These are phyloP conservation scores for Podocnemis expansa DNA, from an alignment of 2,113 vertebrate genomes.

Conservation along the genomic window DNA sequence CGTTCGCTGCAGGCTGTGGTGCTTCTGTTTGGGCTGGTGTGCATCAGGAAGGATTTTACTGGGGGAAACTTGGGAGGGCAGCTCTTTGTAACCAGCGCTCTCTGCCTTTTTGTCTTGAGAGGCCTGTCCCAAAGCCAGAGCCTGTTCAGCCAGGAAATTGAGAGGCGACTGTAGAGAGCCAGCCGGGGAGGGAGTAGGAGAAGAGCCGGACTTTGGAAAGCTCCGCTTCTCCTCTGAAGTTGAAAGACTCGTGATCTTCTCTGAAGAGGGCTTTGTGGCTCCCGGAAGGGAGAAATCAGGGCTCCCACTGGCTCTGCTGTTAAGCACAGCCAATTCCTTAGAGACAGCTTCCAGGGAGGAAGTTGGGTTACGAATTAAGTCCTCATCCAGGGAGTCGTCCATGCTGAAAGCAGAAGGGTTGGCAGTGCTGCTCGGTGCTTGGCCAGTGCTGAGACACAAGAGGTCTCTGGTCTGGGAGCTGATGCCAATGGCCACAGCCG, in stretches of 20 bases:
- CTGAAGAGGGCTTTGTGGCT: slow-evolving; percentile 57
- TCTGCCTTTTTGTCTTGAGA: slow-evolving; percentile 82
- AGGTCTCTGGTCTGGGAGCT: slow-evolving; percentile 63
- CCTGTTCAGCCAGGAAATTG: slow-evolving; percentile 83
- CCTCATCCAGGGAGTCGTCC: slow-evolving; percentile 79
- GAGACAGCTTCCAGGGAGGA: slow-evolving; percentile 75
- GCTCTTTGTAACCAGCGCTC: slow-evolving; percentile 77
- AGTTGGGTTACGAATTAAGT: slow-evolving; percentile 72
- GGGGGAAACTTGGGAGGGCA: slow-evolving; percentile 68
- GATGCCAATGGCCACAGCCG: slow-evolving; percentile 58
- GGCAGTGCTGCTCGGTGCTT: slow-evolving; percentile 41
- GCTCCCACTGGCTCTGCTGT: slow-evolving; percentile 69
- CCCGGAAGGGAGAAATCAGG: slow-evolving; percentile 69
- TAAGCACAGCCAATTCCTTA: slow-evolving; percentile 78
- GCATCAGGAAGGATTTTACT: slow-evolving; percentile 71
- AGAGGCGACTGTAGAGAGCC: slow-evolving; percentile 80
- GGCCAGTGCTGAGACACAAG: slow-evolving; percentile 29
- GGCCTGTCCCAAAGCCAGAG: slow-evolving; percentile 76
- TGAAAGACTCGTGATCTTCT: slow-evolving; percentile 65
- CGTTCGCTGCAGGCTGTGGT: slow-evolving; percentile 71
- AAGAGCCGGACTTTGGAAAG: slow-evolving; percentile 71
- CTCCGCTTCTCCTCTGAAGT: slow-evolving; percentile 80
- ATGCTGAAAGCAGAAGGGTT: slow-evolving; percentile 55
- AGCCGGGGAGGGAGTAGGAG: slow-evolving; percentile 59
- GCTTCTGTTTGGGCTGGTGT: slow-evolving; percentile 76